These are phyloP conservation scores for Penaeus chinensis DNA, from an alignment of 1,140 invertebrate species.

Conservation along the genomic window DNA sequence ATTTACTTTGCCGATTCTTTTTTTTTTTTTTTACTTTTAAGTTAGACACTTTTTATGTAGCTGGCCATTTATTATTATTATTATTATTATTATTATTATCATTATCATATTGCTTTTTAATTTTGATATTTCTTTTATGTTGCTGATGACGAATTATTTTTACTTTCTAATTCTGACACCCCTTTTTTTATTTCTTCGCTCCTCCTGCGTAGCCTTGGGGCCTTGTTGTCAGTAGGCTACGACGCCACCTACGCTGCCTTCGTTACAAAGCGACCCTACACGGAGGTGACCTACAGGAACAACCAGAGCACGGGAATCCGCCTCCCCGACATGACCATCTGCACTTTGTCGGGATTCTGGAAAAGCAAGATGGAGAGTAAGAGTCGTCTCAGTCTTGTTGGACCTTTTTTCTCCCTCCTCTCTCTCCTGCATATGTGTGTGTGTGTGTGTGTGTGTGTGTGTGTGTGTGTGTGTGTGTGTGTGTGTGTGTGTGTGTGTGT, in stretches of 20 bases:
- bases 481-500: background rate
- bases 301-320: constrained; percentile 8
- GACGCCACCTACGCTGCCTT: constrained; percentile 27
- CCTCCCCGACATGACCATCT: constrained; percentile 42
- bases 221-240: constrained; percentile 30
- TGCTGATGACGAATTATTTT: background rate
- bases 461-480: too few species aligned
- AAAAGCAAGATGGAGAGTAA: constrained; percentile 48
- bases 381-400: background rate
- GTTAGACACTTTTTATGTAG: too few species aligned
- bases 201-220: constrained; percentile 19
- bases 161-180: background rate
- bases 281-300: constrained; percentile 52
- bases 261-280: constrained; percentile 33
- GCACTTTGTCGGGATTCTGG: constrained; percentile 44
- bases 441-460: too few species aligned
- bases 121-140: background rate
- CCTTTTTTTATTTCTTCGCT: background rate
- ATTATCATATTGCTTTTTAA: background rate
- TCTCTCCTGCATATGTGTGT: too few species aligned
- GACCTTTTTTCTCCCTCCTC: too few species aligned
- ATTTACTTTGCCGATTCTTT: background rate
- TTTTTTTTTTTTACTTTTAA: too few species aligned
- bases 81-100: background rate
- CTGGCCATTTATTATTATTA: background rate